Evolutionary conservation across 2,888 invertebrate genomes (phyloP).

Genomic region (Platycnemis pennipes): DNA sequence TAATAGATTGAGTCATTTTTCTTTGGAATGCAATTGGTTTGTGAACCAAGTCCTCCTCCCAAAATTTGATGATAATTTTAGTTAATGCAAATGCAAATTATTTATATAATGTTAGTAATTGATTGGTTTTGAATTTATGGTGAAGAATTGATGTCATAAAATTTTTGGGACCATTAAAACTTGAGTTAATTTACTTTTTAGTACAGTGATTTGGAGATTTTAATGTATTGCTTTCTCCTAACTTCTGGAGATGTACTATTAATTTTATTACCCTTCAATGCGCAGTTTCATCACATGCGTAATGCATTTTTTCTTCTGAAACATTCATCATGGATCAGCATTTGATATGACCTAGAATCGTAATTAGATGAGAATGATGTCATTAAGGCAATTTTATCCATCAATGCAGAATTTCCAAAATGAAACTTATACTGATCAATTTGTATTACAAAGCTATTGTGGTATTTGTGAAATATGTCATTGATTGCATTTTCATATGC

Average conservation of each 20-base stretch:
- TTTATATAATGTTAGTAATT: neutral
- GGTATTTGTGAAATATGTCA: neutral
- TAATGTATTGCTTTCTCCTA: neutral
- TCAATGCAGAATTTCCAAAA: neutral
- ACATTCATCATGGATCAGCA: neutral
- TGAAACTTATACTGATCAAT: neutral
- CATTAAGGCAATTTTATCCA: neutral
- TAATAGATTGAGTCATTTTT: neutral
- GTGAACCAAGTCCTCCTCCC: neutral
- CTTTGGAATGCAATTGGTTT: neutral
- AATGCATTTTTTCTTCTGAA: neutral
- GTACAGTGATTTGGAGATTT: neutral
- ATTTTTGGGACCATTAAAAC: conserved; percentile 19
- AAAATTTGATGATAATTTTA: neutral
- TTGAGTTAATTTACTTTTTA: neutral
- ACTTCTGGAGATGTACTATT: neutral
- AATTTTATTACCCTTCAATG: neutral
- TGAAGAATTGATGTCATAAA: neutral
- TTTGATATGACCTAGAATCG: neutral
- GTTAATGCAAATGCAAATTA: neutral
- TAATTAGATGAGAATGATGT: neutral
- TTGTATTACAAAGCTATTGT: neutral
- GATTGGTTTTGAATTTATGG: neutral
- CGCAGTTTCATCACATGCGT: neutral
- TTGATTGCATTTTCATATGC: neutral